phyloP scores from a whole-genome alignment of 2,797 vertebrate genomes.

The Poeciliopsis turneri region DNA sequence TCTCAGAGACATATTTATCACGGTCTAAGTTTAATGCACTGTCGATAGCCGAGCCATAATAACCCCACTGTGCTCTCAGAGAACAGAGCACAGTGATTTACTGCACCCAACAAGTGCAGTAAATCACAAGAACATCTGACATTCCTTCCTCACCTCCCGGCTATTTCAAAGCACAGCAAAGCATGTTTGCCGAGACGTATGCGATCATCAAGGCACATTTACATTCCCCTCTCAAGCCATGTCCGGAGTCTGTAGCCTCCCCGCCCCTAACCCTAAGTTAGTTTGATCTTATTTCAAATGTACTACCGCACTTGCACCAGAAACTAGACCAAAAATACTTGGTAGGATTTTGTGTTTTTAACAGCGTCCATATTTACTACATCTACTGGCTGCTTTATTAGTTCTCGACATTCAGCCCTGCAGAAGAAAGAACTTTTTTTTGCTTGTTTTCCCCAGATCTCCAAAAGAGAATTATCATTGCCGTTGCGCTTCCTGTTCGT shows the following conservation, averaged over 20 bases:
- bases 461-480: conserved; percentile 24
- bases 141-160: neutral
- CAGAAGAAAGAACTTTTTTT: neutral
- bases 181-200: neutral
- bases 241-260: neutral
- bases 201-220: conserved; percentile 10
- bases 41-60: conserved; percentile 38
- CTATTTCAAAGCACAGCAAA: conserved; percentile 25
- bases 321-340: no score
- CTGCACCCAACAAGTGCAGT: conserved; percentile 7
- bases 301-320: no score
- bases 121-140: conserved; percentile 35
- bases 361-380: neutral
- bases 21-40: conserved; percentile 22
- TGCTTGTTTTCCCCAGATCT: neutral
- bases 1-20: conserved; percentile 21
- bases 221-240: conserved; percentile 2
- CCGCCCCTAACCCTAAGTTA: neutral
- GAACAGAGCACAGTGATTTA: no score
- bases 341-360: neutral
- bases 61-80: neutral
- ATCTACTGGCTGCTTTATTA: neutral
- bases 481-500: conserved; percentile 4
- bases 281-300: conserved; percentile 1
- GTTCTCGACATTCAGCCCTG: conserved; percentile 8